A percentile compares a stretch with the other conserved stretches of the same genome.
phyloP scores from a whole-genome alignment of 1,140 invertebrate genomes.

The Maconellicoccus hirsutus region DNA sequence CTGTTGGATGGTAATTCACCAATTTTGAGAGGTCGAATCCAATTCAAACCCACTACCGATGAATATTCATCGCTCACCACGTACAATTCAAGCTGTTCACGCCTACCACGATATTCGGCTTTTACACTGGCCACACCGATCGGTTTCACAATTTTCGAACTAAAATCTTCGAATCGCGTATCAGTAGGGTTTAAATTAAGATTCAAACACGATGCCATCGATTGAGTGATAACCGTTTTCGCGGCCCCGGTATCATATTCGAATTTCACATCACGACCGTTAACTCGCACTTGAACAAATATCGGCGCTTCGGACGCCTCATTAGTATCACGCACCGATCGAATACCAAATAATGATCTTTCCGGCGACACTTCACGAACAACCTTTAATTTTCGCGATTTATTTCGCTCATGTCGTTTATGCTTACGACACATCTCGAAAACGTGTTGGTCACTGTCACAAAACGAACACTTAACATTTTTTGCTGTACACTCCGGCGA shows the following conservation, averaged over 20 bases:
- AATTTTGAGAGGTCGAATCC: not conserved
- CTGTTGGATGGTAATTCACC: not conserved
- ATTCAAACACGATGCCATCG: not conserved
- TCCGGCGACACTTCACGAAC: not conserved
- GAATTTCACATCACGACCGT: not conserved
- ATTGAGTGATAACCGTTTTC: not conserved
- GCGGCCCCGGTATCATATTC: not conserved
- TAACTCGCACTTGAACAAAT: not conserved
- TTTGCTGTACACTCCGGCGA: not conserved
- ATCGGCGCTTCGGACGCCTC: not conserved
- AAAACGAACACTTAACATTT: not conserved
- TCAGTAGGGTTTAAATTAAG: not conserved
- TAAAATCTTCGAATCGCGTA: not conserved
- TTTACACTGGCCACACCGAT: not conserved
- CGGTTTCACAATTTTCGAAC: not conserved
- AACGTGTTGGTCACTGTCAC: not conserved
- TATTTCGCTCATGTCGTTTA: not conserved
- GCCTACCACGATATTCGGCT: not conserved
- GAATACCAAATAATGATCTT: not conserved
- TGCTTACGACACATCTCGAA: not conserved
- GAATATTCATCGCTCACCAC: not conserved
- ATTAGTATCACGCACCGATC: not conserved
- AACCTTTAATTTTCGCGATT: not conserved
- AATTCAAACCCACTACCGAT: not conserved
- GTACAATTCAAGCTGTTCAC: not conserved